These are phyloP conservation scores for Dinomys branickii DNA, from an alignment of 2,113 vertebrate species.

Conservation along the genomic window DNA sequence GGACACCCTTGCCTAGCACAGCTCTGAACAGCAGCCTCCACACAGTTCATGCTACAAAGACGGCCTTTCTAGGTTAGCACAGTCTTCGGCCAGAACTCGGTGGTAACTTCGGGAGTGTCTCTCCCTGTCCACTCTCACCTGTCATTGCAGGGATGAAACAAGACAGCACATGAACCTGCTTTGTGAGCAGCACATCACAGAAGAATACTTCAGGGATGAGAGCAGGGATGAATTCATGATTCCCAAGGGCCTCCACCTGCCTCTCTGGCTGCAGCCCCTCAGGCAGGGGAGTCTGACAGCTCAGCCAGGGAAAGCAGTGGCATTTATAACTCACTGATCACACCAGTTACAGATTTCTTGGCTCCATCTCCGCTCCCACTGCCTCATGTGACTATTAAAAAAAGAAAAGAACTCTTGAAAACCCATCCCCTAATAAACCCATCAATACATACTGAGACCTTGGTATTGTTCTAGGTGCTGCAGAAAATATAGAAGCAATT, in stretches of 20 bases:
- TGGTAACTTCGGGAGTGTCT: not conserved
- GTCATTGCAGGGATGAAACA: not conserved
- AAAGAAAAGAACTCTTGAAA: constrained; percentile 34
- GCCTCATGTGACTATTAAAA: not conserved
- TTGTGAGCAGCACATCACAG: not conserved
- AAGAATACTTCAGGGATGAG: not conserved
- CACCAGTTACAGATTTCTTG: not conserved
- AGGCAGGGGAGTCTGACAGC: constrained; percentile 7
- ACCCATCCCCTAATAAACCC: constrained; percentile 59
- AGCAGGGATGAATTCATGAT: not conserved
- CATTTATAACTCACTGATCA: not conserved
- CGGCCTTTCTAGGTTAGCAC: not conserved
- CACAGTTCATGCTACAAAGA: not conserved
- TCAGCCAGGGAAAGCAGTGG: not conserved
- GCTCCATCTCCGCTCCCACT: not conserved
- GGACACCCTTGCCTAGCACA: not conserved
- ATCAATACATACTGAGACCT: not conserved
- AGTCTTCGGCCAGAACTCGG: not conserved
- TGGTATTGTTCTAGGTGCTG: constrained; percentile 53
- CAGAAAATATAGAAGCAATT: constrained; percentile 27
- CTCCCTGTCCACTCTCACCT: not conserved
- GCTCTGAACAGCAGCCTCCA: not conserved
- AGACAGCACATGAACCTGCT: not conserved
- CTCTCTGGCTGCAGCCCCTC: not conserved
- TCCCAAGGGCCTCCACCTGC: constrained; percentile 23